These are phyloP conservation scores for Seladonia tumulorum DNA, from an alignment of 2,888 invertebrate species.

Conservation along the genomic window DNA sequence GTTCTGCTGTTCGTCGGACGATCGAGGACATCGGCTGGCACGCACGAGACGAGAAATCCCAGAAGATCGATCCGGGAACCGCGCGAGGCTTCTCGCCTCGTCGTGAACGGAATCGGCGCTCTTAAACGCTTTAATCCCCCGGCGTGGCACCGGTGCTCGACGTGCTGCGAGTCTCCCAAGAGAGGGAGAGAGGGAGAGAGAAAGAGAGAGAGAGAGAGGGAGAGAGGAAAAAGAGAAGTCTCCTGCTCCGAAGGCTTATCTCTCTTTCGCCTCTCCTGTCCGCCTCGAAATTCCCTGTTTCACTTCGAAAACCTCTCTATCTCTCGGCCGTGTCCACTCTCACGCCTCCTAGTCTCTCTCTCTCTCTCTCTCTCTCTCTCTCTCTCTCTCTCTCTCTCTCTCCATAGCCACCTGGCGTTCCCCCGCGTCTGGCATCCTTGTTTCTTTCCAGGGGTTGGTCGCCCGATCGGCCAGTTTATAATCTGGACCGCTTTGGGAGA, in stretches of 20 bases:
- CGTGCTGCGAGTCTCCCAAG: neutral
- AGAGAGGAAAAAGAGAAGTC: conserved; percentile 49
- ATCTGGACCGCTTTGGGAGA: conserved; percentile 72
- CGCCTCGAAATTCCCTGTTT: conserved; percentile 33
- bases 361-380: neutral
- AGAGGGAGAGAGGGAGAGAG: neutral
- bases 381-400: neutral
- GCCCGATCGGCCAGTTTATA: conserved; percentile 72
- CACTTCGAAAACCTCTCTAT: conserved; percentile 37
- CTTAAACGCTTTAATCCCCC: conserved; percentile 74
- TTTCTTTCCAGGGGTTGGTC: conserved; percentile 27
- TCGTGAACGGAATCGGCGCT: conserved; percentile 68
- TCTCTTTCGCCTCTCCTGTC: neutral
- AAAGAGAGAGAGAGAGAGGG: neutral
- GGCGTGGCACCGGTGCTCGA: conserved; percentile 44
- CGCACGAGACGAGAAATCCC: conserved; percentile 63
- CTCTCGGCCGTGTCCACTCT: conserved; percentile 22
- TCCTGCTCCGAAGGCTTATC: neutral
- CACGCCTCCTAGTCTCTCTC: conserved; percentile 2
- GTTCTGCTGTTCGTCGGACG: neutral
- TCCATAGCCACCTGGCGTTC: neutral
- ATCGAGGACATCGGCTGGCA: conserved; percentile 39
- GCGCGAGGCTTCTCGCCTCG: conserved; percentile 72
- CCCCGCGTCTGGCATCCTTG: conserved; percentile 5
- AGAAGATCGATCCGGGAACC: conserved; percentile 63